Evolutionary conservation across 2,113 vertebrate genomes (phyloP), one percentile per base, ranked within the genome.

Genomic region (Poeciliopsis retropinna): DNA sequence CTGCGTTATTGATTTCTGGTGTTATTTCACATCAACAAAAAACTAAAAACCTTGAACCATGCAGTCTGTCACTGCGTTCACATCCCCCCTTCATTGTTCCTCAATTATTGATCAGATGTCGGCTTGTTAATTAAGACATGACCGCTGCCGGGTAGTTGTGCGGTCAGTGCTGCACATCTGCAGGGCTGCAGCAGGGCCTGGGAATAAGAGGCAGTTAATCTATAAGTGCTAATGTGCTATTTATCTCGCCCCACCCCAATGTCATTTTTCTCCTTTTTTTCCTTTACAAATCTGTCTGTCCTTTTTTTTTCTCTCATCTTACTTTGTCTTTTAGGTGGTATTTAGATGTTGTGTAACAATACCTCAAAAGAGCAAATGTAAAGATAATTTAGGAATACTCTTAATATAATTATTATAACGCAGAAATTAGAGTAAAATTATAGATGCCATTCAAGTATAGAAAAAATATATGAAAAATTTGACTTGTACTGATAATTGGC

Each of bases 111-210:
- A 93, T 93, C 87, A 81, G 86, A 81, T 83, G 88, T 90, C 90
- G 75, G 75, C 83, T 83, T 39, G 86, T 91, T 92, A 91, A 93
- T 93, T 92, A 93, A 93, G 91, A 92, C 89, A 85, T 71, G 84
- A 90, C 81, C 80, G 76, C 87, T 91, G 34, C 69, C 39, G 84
- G 87, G 76, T 65, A 74, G 67, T 75, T 64, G 81, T 6, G 6
- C 67, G 81, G 91, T 91, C 90, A 89, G 79, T 79, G 68, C 88
- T 80, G 76, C 84, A 87, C 85, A 82, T 92, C 83, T 82, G 72
- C 80, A 76, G 85, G 81, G 82, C 84, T 76, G 76, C 78, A 80
- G 71, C 73, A 19, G 81, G 87, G 84, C 91, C 89, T 91, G 90
- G 88, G 91, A 93, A 93, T 81, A 70, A 75, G 74, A 86, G 83